Evolutionary conservation across 2,113 vertebrate species (phyloP).

Genomic region (Oenanthe oenanthe): DNA sequence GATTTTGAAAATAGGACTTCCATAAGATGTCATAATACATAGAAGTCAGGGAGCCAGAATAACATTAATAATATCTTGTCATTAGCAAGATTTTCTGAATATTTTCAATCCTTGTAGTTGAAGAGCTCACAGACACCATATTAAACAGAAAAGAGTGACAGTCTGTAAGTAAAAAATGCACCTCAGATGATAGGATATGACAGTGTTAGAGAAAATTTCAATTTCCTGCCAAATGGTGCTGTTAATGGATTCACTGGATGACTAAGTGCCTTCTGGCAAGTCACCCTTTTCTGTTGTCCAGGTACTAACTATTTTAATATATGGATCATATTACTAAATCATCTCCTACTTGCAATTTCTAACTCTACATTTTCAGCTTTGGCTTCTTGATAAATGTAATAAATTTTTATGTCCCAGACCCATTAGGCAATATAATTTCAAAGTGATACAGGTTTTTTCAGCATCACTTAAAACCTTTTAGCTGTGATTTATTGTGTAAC

Average conservation of each 20-base stretch:
- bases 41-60: background rate
- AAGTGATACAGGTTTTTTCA: rapidly evolving
- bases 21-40: background rate
- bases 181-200: background rate
- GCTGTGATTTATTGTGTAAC: background rate
- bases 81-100: background rate
- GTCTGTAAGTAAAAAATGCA: background rate
- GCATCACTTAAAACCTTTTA: background rate
- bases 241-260: background rate
- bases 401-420: background rate
- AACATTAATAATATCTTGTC: background rate
- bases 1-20: background rate
- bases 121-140: background rate
- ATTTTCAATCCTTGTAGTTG: background rate
- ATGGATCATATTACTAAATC: background rate
- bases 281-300: background rate
- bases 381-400: background rate
- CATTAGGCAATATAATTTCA: background rate
- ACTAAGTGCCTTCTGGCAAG: background rate
- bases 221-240: background rate
- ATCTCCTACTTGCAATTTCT: background rate
- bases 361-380: background rate
- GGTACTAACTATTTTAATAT: background rate
- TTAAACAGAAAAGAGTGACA: background rate
- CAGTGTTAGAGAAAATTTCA: background rate